A percentile compares a stretch with the other conserved stretches of the same genome.
Evolutionary conservation across 2,113 vertebrate genomes (phyloP).

Genomic region (Heteronetta atricapilla): DNA sequence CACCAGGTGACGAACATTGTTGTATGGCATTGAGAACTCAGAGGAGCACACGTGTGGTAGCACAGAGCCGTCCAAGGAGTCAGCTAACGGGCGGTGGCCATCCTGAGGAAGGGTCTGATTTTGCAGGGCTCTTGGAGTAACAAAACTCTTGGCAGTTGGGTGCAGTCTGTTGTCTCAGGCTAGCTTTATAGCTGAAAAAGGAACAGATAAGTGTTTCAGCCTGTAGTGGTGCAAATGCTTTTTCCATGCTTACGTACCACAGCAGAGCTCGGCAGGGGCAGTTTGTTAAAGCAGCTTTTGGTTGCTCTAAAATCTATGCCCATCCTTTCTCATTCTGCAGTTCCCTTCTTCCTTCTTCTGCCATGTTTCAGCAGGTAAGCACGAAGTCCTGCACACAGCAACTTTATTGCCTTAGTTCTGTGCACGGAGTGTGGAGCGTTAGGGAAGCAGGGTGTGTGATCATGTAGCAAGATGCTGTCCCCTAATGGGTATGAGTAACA

Average conservation of each 20-base stretch:
- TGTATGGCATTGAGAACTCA: fast-evolving
- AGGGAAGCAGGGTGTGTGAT: background rate
- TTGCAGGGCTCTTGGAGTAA: background rate
- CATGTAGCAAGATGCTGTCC: background rate
- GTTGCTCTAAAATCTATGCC: background rate
- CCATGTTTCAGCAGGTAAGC: fast-evolving
- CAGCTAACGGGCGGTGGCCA: background rate
- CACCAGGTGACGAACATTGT: background rate
- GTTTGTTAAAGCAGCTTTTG: background rate
- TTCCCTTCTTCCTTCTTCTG: background rate
- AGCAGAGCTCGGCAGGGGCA: background rate
- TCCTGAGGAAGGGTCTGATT: background rate
- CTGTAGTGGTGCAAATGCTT: background rate
- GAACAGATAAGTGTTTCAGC: background rate
- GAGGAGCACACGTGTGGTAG: too few species aligned
- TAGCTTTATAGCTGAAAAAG: background rate
- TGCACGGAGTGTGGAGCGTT: background rate
- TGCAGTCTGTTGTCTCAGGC: background rate
- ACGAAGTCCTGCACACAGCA: background rate
- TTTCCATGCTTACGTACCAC: background rate
- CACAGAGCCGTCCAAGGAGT: background rate
- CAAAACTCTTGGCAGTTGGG: background rate
- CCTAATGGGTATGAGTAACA: background rate
- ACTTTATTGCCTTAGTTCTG: background rate
- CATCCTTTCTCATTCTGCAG: background rate